phyloP scores from a whole-genome alignment of 2,888 invertebrate species.

The Drosophila dives region DNA sequence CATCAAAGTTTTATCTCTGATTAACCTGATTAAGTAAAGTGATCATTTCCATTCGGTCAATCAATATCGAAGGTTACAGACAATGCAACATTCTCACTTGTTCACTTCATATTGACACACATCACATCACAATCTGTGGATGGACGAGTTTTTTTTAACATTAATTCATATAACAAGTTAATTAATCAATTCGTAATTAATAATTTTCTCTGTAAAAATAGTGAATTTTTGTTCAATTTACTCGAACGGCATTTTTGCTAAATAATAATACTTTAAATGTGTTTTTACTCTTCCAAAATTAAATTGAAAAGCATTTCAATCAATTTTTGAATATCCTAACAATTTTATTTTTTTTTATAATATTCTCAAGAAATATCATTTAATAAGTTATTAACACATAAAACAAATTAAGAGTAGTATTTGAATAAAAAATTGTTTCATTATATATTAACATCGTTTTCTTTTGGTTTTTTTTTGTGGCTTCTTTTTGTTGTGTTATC shows the following conservation, averaged over 20 bases:
- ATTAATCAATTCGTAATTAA: not conserved
- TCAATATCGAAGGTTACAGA: not conserved
- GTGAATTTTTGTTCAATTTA: not conserved
- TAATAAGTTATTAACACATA: constrained; percentile 81
- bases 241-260: not conserved
- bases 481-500: constrained; percentile 53
- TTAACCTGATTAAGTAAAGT: too few species aligned
- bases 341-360: constrained; percentile 71
- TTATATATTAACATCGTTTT: constrained; percentile 69
- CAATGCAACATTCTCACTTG: not conserved
- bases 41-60: not conserved
- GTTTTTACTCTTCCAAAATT: not conserved
- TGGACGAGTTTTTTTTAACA: not conserved
- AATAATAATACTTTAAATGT: not conserved
- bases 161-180: not conserved
- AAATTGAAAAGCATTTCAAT: constrained; percentile 7
- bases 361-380: constrained; percentile 79
- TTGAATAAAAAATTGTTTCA: constrained; percentile 78
- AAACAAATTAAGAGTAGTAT: constrained; percentile 81
- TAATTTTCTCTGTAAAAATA: too few species aligned
- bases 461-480: constrained; percentile 33
- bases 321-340: constrained; percentile 76
- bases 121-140: not conserved
- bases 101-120: not conserved
- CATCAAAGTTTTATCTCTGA: too few species aligned